Percentiles rank a stretch among this genome's conserved stretches.
Conservation (phyloP, 2,888 invertebrate genomes). For the Meiosimyza platycephala region DNA sequence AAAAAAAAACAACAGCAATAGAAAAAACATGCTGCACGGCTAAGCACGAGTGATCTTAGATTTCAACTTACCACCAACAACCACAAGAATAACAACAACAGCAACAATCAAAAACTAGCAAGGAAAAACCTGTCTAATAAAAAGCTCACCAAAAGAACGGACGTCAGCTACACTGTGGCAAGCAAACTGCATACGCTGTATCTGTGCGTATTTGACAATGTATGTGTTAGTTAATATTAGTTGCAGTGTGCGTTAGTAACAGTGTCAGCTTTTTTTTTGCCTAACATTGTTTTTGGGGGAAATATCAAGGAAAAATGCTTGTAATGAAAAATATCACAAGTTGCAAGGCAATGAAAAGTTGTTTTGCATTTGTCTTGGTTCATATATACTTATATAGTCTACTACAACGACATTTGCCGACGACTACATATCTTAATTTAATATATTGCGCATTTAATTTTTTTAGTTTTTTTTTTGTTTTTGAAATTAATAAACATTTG, state of each 20-base stretch:
- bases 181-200: not conserved
- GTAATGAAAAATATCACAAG: not conserved
- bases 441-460: too few species aligned
- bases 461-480: too few species aligned
- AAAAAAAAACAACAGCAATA: constrained; percentile 16
- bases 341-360: constrained; percentile 23
- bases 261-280: too few species aligned
- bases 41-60: constrained; percentile 1
- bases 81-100: not conserved
- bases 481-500: too few species aligned
- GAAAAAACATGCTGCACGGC: not conserved
- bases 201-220: not conserved
- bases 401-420: not conserved
- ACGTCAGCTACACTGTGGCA: not conserved
- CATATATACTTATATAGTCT: too few species aligned
- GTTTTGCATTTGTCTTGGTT: constrained; percentile 13
- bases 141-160: constrained; percentile 20
- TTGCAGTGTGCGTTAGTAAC: too few species aligned
- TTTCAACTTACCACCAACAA: not conserved
- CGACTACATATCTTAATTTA: not conserved
- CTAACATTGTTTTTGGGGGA: too few species aligned
- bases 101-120: not conserved
- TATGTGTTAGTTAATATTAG: not conserved
- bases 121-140: constrained; percentile 16
- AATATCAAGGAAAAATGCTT: constrained; percentile 21